Conservation (phyloP, 2,113 vertebrate genomes). For the Jacana jacana region DNA sequence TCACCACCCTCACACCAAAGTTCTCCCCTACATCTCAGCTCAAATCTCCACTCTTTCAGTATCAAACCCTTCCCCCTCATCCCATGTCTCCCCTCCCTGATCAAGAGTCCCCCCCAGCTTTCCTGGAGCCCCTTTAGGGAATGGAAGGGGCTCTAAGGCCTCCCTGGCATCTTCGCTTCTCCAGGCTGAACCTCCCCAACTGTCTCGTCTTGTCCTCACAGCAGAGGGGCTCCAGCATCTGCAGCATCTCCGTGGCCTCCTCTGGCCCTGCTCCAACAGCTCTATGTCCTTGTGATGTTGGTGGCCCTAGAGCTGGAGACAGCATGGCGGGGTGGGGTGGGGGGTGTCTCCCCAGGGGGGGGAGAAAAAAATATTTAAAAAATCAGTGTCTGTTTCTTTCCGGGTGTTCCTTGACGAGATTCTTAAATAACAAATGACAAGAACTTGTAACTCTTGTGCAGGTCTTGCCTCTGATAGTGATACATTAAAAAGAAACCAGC, state of each 20-base stretch:
- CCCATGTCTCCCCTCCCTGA: background rate
- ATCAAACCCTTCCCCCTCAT: background rate
- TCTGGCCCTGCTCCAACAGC: background rate
- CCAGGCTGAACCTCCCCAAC: background rate
- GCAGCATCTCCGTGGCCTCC: background rate
- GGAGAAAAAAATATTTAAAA: background rate
- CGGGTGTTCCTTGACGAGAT: background rate
- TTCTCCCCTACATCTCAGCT: background rate
- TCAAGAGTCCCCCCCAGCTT: too few relatives aligned
- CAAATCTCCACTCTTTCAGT: background rate
- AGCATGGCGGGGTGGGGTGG: background rate
- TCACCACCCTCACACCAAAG: too few relatives aligned
- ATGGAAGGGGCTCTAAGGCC: background rate
- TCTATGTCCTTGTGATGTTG: background rate
- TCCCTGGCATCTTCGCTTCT: background rate
- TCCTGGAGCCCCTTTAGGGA: too few relatives aligned
- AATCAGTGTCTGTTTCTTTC: slow-evolving; percentile 1
- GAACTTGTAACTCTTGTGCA: background rate
- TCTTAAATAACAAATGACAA: background rate
- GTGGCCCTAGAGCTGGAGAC: background rate
- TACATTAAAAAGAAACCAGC: background rate
- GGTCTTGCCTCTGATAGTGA: background rate
- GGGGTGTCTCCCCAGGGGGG: background rate
- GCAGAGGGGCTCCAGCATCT: background rate
- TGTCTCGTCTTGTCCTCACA: background rate